Conservation (phyloP, 2,113 vertebrate genomes). For the Dipodomys ordii region DNA sequence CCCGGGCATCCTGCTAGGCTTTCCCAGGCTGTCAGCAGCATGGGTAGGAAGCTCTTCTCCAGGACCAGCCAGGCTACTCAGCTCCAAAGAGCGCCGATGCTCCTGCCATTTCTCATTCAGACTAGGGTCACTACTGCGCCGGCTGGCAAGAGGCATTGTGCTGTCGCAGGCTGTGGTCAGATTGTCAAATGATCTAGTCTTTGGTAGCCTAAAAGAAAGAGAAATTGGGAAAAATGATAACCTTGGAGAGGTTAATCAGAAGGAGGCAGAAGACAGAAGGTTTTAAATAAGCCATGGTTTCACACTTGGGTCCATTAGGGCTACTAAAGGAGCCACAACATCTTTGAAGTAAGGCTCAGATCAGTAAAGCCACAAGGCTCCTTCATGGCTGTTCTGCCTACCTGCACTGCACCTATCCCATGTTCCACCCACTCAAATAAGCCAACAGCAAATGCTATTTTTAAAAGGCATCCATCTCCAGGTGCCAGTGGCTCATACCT, state of each 20-base stretch:
- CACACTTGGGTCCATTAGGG: background rate
- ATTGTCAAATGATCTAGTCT: slow-evolving; percentile 98
- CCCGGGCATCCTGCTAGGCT: slow-evolving; percentile 63
- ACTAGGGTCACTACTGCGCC: slow-evolving; percentile 97
- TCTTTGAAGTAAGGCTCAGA: background rate
- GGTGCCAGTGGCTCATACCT: too few relatives aligned
- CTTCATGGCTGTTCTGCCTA: background rate
- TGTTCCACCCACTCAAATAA: background rate
- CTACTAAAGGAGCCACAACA: background rate
- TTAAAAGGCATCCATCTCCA: background rate
- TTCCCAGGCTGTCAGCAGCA: slow-evolving; percentile 84
- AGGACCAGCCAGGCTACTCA: slow-evolving; percentile 89
- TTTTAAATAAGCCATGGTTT: background rate
- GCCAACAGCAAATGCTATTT: background rate
- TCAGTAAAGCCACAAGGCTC: background rate
- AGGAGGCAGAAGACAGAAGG: background rate
- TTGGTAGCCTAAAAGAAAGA: slow-evolving; percentile 90
- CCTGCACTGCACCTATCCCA: background rate
- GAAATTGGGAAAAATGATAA: slow-evolving; percentile 27
- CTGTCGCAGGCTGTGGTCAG: slow-evolving; percentile 94
- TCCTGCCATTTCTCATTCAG: slow-evolving; percentile 99
- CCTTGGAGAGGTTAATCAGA: background rate
- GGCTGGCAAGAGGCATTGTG: slow-evolving; percentile 89
- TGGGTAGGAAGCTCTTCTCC: slow-evolving; percentile 87
- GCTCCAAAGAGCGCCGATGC: slow-evolving; percentile 95